These are phyloP conservation scores for Haliclona indistincta DNA, from an alignment of 37 sponge, comb jelly and placozoan genomes.

Conservation along the genomic window DNA sequence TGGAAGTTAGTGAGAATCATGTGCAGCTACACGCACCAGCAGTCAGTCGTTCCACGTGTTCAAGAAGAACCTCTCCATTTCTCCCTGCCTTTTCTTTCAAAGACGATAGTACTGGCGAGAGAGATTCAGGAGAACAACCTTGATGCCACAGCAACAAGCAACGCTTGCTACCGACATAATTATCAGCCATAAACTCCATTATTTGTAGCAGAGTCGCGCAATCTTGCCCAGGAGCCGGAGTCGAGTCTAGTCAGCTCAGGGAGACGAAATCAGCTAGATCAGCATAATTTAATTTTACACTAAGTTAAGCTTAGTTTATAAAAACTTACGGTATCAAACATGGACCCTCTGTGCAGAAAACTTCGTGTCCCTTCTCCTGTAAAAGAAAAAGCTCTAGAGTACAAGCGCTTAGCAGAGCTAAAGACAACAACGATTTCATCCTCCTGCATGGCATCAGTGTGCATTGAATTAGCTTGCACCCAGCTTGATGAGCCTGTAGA, in stretches of 20 bases:
- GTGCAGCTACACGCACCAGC: slow-evolving; percentile 9
- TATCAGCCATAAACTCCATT: no score
- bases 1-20: neutral
- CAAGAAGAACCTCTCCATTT: slow-evolving; percentile 28
- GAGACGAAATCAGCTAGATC: no score
- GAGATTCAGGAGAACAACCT: slow-evolving; percentile 17
- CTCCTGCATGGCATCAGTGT: slow-evolving; percentile 36
- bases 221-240: no score
- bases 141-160: slow-evolving; percentile 48
- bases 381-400: slow-evolving; percentile 35
- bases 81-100: slow-evolving; percentile 23
- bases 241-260: no score
- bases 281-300: no score
- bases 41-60: slow-evolving; percentile 51
- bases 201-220: no score
- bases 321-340: neutral
- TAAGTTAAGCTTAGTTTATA: neutral
- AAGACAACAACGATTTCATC: slow-evolving; percentile 17
- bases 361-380: slow-evolving; percentile 31
- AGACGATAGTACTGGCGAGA: slow-evolving; percentile 33
- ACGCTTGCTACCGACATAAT: no score
- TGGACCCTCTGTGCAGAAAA: neutral
- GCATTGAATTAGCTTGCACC: slow-evolving; percentile 44
- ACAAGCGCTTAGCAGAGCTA: slow-evolving; percentile 49
- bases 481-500: slow-evolving; percentile 51